phyloP scores from a whole-genome alignment of 2,797 vertebrate genomes.

The Sebastes diaconus region DNA sequence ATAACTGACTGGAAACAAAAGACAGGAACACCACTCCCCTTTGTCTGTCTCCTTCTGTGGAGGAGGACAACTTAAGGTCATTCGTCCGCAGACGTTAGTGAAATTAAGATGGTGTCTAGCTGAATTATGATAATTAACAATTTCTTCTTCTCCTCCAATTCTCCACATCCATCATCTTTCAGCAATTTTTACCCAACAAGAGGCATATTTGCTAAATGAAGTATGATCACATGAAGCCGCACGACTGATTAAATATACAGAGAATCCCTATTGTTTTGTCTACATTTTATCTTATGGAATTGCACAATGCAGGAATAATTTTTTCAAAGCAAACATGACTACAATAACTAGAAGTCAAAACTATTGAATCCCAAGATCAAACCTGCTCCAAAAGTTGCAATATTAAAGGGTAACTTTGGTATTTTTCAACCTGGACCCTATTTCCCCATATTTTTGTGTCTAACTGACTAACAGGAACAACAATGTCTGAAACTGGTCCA shows the following conservation, averaged over 20 bases:
- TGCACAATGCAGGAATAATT: neutral
- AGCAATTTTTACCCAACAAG: conserved; percentile 7
- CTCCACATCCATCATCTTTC: conserved; percentile 43
- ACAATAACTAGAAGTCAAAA: neutral
- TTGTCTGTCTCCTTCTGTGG: conserved; percentile 25
- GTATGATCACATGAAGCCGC: neutral
- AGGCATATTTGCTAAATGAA: conserved; percentile 19
- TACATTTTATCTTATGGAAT: neutral
- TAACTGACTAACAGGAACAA: no score
- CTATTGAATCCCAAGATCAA: neutral
- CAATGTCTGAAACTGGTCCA: no score
- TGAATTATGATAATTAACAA: conserved; percentile 43
- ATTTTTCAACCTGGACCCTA: no score
- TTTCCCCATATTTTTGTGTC: no score
- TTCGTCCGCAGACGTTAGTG: conserved; percentile 51
- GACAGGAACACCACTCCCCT: conserved; percentile 1
- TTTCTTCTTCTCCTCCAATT: conserved; percentile 16
- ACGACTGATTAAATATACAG: conserved; percentile 6
- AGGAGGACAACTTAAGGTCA: conserved; percentile 2
- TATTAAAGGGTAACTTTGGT: neutral
- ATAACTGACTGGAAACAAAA: conserved; percentile 23
- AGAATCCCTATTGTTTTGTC: neutral
- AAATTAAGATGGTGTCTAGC: conserved; percentile 52
- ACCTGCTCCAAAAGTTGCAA: neutral
- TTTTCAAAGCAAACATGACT: neutral